Evolutionary conservation across 2,797 vertebrate genomes (phyloP).

Genomic region (Acropternis orthonyx): DNA sequence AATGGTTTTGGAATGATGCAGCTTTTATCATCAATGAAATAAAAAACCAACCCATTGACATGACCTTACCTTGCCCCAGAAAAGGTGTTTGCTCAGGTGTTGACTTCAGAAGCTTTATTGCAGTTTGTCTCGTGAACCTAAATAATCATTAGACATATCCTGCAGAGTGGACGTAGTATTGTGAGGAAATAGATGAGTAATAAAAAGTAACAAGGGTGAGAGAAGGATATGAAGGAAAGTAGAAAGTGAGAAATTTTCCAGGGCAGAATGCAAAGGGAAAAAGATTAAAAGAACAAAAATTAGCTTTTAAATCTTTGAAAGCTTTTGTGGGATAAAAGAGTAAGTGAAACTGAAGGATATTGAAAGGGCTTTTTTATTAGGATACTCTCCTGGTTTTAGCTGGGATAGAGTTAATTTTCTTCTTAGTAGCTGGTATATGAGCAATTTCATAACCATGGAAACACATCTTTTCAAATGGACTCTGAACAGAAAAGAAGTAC

Average conservation of each 20-base stretch:
- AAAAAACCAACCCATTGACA: neutral
- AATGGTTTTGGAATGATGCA: neutral
- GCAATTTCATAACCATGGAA: neutral
- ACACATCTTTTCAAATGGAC: neutral
- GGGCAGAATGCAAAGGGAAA: neutral
- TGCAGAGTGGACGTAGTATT: neutral
- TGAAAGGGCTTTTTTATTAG: neutral
- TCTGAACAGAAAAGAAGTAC: neutral
- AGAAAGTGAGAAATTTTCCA: neutral
- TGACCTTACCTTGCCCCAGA: neutral
- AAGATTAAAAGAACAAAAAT: neutral
- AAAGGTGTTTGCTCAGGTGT: neutral
- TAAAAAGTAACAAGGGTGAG: neutral
- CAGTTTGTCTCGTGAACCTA: neutral
- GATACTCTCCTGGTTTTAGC: neutral
- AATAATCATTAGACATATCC: neutral
- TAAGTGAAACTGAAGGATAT: neutral
- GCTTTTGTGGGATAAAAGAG: neutral
- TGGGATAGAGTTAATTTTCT: neutral
- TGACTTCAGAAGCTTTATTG: neutral
- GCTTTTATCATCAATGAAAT: neutral
- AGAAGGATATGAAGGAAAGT: neutral
- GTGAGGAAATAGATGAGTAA: neutral
- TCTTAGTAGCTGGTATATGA: neutral
- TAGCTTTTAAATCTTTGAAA: neutral